Percentiles rank a stretch among this genome's conserved stretches.
Evolutionary conservation across 1,140 invertebrate species (phyloP).

Genomic region (Caerostris extrusa): DNA sequence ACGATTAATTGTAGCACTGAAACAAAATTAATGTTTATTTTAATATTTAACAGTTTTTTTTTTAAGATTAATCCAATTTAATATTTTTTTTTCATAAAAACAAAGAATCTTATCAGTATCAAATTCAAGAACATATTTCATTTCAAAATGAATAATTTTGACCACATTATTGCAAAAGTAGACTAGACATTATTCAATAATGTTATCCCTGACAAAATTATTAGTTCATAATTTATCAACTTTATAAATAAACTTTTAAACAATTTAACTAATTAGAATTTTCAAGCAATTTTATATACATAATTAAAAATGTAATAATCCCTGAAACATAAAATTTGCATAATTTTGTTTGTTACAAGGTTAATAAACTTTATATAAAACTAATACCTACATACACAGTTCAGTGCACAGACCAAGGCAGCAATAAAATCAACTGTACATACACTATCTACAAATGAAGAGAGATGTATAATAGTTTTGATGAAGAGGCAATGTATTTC

Average conservation of each 20-base stretch:
- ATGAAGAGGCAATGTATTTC: slow-evolving; percentile 66
- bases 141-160: no score
- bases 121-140: no score
- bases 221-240: no score
- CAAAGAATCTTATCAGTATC: no score
- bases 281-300: slow-evolving; percentile 52
- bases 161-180: no score
- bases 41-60: not conserved
- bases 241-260: not conserved
- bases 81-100: not conserved
- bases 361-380: slow-evolving; percentile 60
- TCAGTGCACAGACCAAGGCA: slow-evolving; percentile 67
- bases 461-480: slow-evolving; percentile 74
- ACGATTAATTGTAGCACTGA: not conserved
- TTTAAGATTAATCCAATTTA: not conserved
- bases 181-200: no score
- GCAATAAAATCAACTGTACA: slow-evolving; percentile 73
- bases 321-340: not conserved
- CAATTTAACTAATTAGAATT: not conserved
- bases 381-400: slow-evolving; percentile 60
- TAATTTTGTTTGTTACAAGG: slow-evolving; percentile 33
- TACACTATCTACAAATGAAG: slow-evolving; percentile 77
- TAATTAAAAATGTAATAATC: slow-evolving; percentile 21
- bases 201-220: no score
- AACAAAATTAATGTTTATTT: not conserved